phyloP scores from a whole-genome alignment of 2,888 invertebrate species.

The Apamea crenata region DNA sequence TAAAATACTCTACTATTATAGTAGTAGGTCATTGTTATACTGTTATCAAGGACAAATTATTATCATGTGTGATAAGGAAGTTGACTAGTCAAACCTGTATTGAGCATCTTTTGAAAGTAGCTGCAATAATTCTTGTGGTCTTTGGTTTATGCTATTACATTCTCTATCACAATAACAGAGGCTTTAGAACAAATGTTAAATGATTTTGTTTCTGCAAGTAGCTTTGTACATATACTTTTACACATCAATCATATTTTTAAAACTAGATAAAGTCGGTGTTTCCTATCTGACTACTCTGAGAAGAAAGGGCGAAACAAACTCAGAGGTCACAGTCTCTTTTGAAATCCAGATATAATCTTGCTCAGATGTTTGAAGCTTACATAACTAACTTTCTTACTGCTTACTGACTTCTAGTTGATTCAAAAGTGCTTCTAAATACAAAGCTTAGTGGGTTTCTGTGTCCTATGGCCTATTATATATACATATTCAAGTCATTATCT shows the following conservation, averaged over 20 bases:
- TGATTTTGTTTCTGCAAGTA: not conserved
- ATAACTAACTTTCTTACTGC: not conserved
- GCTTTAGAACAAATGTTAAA: not conserved
- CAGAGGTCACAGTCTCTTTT: not conserved
- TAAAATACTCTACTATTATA: too few species aligned
- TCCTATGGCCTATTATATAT: too few species aligned
- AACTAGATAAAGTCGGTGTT: not conserved
- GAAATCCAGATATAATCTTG: not conserved
- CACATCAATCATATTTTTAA: not conserved
- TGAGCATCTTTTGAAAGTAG: not conserved
- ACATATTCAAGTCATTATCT: too few species aligned
- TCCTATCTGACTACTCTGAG: not conserved
- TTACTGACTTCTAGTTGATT: not conserved
- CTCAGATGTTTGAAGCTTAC: not conserved
- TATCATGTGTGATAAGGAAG: conserved; percentile 15
- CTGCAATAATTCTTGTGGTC: not conserved
- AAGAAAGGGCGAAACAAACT: not conserved
- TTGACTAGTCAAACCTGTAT: not conserved
- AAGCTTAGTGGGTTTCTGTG: not conserved
- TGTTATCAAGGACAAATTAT: conserved; percentile 1
- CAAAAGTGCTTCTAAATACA: not conserved
- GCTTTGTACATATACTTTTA: not conserved
- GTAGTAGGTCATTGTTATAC: conserved; percentile 12
- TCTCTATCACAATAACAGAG: not conserved
- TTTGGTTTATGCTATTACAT: not conserved